Base-by-base conservation (phyloP, 2,113 vertebrate genomes). In the Leucoraja erinaceus region DNA sequence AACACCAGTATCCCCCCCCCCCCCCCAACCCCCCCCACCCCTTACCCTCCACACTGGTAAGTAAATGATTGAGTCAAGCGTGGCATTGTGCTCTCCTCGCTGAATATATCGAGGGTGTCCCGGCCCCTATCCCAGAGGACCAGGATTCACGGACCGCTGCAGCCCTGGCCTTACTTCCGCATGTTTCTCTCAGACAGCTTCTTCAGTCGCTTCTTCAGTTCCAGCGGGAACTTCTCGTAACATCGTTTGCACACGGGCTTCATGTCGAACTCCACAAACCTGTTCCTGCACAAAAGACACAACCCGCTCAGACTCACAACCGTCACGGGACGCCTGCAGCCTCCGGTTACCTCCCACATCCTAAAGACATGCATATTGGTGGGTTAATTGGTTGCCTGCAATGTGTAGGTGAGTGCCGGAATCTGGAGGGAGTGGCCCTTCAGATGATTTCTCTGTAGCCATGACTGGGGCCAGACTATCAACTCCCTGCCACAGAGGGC, bases 201-300 rank as follows among this genome's bases (percentile, higher is more conserved):
- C 84, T 88, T 93, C 31, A 93, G 93, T 28, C 93, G 63, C 22
- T 93, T 93, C 93, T 93, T 93, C 63, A 93, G 79, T 22, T 93
- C 93, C 72, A 93, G 56, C 20, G 93, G 93, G 70, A 93, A 93
- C 68, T 56, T 93, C 93, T 93, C 66, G 11, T 93, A 93, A 33
- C 93, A 93, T 61, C n/a, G 28, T 28, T 93, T 93, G 22, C 93
- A 93, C 22, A 92, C 61, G 0, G 83, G 93, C 93, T 93, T 93
- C 93, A 93, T 93, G 22, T 93, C 93, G 7, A 93, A 93, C 63
- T 93, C 93, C 93, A 93, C 93, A 93, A 93, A 93, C 63, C 76
- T 70, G 72, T 90, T 93, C 93, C 93, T 93, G 78, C 12, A 38
- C 68, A 63, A 18, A 79, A 70, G 59, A 77, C 31, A 81, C 59